phyloP scores from a whole-genome alignment of 2,113 vertebrate genomes.

The Etheostoma spectabile region DNA sequence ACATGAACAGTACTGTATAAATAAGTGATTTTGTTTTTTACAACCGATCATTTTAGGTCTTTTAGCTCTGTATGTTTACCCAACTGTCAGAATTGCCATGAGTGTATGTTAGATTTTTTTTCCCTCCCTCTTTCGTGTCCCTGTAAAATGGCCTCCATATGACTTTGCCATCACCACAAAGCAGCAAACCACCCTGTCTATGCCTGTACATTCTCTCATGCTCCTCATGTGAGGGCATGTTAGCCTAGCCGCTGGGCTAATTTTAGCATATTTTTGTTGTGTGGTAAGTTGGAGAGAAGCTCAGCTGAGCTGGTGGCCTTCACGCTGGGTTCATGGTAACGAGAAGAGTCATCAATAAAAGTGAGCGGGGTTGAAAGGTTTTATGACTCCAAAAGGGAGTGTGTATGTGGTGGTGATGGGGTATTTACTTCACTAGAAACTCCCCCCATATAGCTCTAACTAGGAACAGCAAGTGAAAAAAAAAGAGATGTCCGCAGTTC shows the following conservation, averaged over 20 bases:
- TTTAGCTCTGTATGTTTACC: constrained; percentile 55
- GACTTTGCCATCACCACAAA: constrained; percentile 73
- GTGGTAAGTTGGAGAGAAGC: constrained; percentile 72
- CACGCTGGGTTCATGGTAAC: constrained; percentile 72
- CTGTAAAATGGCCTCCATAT: constrained; percentile 73
- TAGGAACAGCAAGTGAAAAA: constrained; percentile 37
- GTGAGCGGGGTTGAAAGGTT: constrained; percentile 71
- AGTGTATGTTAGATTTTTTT: constrained; percentile 50
- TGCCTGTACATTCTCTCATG: constrained; percentile 59
- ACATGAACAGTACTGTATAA: constrained; percentile 27
- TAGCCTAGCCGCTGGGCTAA: constrained; percentile 74
- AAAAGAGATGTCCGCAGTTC: constrained; percentile 32
- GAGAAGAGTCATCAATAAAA: constrained; percentile 78
- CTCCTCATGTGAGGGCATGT: constrained; percentile 62
- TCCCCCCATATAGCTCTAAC: constrained; percentile 52
- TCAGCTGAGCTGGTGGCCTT: constrained; percentile 74
- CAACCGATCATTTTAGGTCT: constrained; percentile 56
- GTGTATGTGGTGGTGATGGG: constrained; percentile 38
- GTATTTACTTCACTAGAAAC: constrained; percentile 67
- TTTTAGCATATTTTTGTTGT: constrained; percentile 76
- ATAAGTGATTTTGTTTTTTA: constrained; percentile 30
- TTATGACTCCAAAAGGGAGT: constrained; percentile 63
- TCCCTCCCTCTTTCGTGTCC: constrained; percentile 27
- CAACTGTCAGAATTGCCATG: constrained; percentile 56
- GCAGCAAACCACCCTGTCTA: constrained; percentile 67